Evolutionary conservation across 2,888 invertebrate genomes (phyloP).

Genomic region (Isoperla grammatica): DNA sequence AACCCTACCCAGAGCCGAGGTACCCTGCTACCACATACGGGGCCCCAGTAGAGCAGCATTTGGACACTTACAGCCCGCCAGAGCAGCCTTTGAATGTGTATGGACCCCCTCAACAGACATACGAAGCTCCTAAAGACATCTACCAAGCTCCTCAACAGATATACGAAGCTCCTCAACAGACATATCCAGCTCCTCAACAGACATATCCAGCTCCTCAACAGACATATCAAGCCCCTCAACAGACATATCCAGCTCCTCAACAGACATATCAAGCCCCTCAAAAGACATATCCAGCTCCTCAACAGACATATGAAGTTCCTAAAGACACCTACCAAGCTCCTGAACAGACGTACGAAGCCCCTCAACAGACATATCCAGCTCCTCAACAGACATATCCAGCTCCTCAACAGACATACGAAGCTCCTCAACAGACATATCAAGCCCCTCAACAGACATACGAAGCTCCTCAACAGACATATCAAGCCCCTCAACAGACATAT

Average conservation of each 20-base stretch:
- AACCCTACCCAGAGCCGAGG: too few relatives aligned
- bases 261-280: neutral
- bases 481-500: conserved; percentile 1
- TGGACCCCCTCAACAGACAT: neutral
- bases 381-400: neutral
- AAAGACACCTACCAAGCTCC: neutral
- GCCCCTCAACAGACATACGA: neutral
- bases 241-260: neutral
- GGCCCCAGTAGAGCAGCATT: too few relatives aligned
- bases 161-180: neutral
- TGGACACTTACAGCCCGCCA: too few relatives aligned
- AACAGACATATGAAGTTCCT: conserved; percentile 2
- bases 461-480: neutral
- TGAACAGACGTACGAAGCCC: neutral
- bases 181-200: neutral
- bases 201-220: neutral
- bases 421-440: neutral
- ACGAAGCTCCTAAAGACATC: neutral
- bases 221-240: neutral
- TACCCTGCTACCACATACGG: too few relatives aligned
- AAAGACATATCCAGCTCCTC: neutral
- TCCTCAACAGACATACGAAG: neutral
- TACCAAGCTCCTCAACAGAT: neutral
- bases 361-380: neutral
- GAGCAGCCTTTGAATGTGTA: neutral